Evolutionary conservation across 1,140 invertebrate species (phyloP).

Genomic region (Pomacea maculata): DNA sequence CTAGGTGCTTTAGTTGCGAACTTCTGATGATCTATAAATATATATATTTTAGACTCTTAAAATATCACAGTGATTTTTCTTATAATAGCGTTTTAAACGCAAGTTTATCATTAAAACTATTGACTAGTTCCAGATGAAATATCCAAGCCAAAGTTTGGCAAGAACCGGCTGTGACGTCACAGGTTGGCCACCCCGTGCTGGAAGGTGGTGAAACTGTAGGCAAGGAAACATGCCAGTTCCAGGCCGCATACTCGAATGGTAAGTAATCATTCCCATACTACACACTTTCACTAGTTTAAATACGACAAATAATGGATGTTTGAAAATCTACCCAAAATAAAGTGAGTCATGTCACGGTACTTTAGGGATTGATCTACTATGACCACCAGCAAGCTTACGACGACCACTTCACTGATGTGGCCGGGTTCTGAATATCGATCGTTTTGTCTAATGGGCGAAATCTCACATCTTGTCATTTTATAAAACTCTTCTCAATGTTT

Average conservation of each 20-base stretch:
- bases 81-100: not conserved
- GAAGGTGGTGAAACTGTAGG: conserved; percentile 15
- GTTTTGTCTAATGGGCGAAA: too few species aligned
- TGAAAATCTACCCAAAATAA: not conserved
- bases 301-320: not conserved
- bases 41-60: not conserved
- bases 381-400: not conserved
- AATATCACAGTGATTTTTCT: not conserved
- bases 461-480: too few species aligned
- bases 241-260: conserved; percentile 30
- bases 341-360: not conserved
- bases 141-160: not conserved
- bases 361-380: not conserved
- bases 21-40: not conserved
- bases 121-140: too few species aligned
- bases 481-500: too few species aligned
- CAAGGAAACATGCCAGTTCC: conserved; percentile 25
- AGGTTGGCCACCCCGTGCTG: conserved; percentile 29
- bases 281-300: not conserved
- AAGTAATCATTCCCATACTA: conserved; percentile 11
- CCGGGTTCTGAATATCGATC: not conserved
- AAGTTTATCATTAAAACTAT: too few species aligned
- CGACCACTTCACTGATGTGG: not conserved
- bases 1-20: not conserved
- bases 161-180: conserved; percentile 31